A percentile compares a stretch with the other conserved stretches of the same genome.
phyloP scores from a whole-genome alignment of 2,797 vertebrate species.

The Lithobates sylvaticus region DNA sequence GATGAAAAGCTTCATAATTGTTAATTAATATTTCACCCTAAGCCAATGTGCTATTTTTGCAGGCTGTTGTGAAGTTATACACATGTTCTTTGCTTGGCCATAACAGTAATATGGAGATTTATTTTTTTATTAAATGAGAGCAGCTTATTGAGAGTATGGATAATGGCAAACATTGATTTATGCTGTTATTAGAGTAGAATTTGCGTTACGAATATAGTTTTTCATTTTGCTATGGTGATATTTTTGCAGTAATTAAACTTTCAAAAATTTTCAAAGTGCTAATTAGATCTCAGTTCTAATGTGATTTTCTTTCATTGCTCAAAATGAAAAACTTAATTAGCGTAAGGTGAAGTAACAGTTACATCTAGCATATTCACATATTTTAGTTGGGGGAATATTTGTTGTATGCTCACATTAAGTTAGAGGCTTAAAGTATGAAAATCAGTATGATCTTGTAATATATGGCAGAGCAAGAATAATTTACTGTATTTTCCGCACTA shows the following conservation, averaged over 20 bases:
- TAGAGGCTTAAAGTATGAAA: conserved; percentile 23
- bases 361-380: conserved; percentile 56
- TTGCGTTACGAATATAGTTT: conserved; percentile 62
- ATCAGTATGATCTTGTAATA: neutral
- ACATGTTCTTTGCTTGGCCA: neutral
- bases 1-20: neutral
- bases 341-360: conserved; percentile 69
- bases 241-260: conserved; percentile 71
- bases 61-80: neutral
- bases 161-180: neutral
- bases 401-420: conserved; percentile 1
- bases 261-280: conserved; percentile 70
- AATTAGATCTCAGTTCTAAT: conserved; percentile 76
- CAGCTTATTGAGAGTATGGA: neutral
- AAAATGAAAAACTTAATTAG: conserved; percentile 71
- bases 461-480: neutral
- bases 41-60: neutral
- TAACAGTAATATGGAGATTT: neutral
- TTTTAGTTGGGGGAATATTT: conserved; percentile 23
- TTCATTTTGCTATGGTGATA: conserved; percentile 64
- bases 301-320: conserved; percentile 72
- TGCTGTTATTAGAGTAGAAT: conserved; percentile 25
- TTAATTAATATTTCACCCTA: neutral
- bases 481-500: no score
- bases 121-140: neutral